A percentile compares a stretch with the other conserved stretches of the same genome.
Evolutionary conservation across 2,797 vertebrate genomes (phyloP).

Genomic region (Ctenosaura bakeri): DNA sequence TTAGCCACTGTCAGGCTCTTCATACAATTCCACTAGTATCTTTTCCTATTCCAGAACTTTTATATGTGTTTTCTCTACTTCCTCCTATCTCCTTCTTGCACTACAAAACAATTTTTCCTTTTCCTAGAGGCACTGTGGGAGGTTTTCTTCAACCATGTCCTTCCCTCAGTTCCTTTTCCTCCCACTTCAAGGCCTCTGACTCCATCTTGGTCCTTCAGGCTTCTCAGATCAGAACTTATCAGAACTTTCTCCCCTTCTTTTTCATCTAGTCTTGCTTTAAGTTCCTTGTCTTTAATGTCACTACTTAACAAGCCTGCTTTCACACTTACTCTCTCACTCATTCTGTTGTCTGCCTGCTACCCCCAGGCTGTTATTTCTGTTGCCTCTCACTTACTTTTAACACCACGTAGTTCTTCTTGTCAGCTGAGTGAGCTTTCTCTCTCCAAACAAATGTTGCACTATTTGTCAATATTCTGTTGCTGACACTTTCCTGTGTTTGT

Average conservation of each 20-base stretch:
- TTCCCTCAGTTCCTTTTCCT: background rate
- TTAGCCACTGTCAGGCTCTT: background rate
- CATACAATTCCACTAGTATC: background rate
- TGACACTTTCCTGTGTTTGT: background rate
- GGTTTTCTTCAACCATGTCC: background rate
- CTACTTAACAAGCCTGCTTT: background rate
- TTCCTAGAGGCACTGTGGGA: background rate
- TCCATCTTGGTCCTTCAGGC: background rate
- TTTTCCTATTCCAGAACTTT: background rate
- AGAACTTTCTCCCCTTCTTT: background rate
- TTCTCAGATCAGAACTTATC: background rate
- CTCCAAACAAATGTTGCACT: background rate
- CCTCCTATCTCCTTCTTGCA: background rate
- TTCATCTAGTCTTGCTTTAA: background rate
- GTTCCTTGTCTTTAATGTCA: background rate
- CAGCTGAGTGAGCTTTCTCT: background rate
- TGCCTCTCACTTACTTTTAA: background rate
- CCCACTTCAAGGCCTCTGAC: too few species aligned
- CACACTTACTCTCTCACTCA: background rate
- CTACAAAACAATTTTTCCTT: background rate
- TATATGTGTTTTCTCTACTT: background rate
- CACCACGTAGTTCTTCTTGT: background rate
- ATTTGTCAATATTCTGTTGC: background rate
- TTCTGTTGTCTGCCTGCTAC: background rate
- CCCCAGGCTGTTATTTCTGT: background rate